Evolutionary conservation across 53 echinoderm and acorn worm species (phyloP).

Genomic region (Holothuria leucospilota): DNA sequence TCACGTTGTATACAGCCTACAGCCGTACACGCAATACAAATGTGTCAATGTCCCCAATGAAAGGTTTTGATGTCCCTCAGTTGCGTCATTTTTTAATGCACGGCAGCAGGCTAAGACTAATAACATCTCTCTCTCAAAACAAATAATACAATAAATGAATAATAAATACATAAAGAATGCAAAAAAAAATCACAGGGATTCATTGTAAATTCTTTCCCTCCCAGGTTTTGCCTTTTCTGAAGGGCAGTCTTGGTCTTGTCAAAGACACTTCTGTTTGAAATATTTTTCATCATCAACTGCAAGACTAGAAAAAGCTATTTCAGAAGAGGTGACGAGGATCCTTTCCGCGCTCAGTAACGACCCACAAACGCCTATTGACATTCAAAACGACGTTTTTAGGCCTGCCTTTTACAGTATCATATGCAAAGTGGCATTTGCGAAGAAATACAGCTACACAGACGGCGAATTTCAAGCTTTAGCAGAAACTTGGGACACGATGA

Average conservation of each 20-base stretch:
- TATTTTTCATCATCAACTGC: no score
- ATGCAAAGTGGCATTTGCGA: conserved; percentile 9
- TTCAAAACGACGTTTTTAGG: background rate
- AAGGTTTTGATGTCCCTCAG: no score
- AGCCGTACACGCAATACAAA: no score
- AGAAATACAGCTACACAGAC: background rate
- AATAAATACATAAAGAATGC: no score
- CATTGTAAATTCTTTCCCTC: no score
- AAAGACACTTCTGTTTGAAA: conserved; percentile 3
- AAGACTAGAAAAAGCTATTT: conserved; percentile 2
- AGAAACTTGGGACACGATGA: conserved; percentile 5
- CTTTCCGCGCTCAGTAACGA: background rate
- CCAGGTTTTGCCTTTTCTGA: background rate
- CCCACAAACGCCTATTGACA: conserved; percentile 2
- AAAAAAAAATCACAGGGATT: no score
- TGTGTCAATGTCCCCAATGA: no score
- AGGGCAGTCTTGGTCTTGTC: conserved; percentile 14
- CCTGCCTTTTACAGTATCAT: conserved; percentile 19
- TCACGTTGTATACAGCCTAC: no score
- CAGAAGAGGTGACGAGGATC: background rate
- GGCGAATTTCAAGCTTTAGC: background rate
- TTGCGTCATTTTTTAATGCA: no score
- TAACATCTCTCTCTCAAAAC: no score
- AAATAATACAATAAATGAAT: no score
- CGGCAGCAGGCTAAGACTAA: no score